A percentile compares a stretch with the other conserved stretches of the same genome.
phyloP scores from a whole-genome alignment of 37 sponge, comb jelly and placozoan genomes.

The Eunapius fragilis region DNA sequence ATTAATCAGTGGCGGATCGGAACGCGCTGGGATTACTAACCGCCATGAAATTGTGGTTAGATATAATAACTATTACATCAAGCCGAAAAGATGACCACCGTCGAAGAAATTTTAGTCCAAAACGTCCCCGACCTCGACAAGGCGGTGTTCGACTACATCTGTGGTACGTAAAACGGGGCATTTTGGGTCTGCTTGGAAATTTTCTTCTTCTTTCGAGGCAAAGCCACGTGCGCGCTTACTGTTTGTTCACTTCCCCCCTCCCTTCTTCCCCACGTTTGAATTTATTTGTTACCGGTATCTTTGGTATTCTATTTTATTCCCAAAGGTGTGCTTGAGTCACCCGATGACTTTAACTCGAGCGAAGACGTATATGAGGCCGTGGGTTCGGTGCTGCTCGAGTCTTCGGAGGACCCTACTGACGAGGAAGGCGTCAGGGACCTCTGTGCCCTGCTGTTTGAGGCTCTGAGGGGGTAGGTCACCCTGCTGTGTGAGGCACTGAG shows the following conservation, averaged over 20 bases:
- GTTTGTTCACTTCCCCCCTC: neutral
- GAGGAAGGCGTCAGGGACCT: conserved; percentile 8
- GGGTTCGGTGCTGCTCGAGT: conserved; percentile 54
- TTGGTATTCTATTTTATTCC: neutral
- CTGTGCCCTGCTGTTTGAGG: conserved; percentile 28
- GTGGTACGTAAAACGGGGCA: conserved; percentile 1
- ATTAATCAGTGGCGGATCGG: no score
- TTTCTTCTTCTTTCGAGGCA: neutral
- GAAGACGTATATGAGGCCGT: conserved; percentile 74
- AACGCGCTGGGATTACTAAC: no score
- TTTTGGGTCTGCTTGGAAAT: no score
- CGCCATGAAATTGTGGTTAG: neutral
- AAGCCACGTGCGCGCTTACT: neutral
- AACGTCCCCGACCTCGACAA: conserved; percentile 48
- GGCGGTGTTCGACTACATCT: conserved; percentile 53
- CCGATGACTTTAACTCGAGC: conserved; percentile 46
- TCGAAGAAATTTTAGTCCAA: conserved; percentile 15
- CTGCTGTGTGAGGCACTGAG: no score
- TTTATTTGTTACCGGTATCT: no score
- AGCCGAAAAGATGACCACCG: neutral
- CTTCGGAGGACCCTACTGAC: conserved; percentile 19
- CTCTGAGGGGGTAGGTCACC: conserved; percentile 2
- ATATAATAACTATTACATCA: neutral
- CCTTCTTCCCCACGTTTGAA: no score
- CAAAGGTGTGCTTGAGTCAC: conserved; percentile 61